A percentile compares a stretch with the other conserved stretches of the same genome.
Conservation (phyloP, 2,113 vertebrate genomes). For the Albula glossodonta region DNA sequence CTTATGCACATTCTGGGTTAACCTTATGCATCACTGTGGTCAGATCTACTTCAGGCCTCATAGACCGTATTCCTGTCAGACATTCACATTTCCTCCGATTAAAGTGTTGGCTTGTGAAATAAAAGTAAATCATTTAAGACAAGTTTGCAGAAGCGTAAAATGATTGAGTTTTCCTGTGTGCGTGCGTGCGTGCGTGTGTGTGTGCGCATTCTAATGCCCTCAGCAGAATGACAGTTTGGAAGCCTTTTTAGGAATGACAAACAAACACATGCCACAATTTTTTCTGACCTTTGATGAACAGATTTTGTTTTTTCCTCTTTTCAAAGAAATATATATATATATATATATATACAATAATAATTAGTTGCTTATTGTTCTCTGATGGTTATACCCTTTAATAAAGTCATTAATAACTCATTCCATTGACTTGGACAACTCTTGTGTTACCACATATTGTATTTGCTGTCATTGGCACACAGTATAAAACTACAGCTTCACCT, state of each 20-base stretch:
- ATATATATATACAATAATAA: not conserved
- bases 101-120: not conserved
- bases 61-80: not conserved
- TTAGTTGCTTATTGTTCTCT: not conserved
- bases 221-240: not conserved
- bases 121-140: not conserved
- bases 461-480: not conserved
- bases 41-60: not conserved
- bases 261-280: not conserved
- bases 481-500: not conserved
- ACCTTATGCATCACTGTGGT: not conserved
- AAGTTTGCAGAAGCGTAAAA: not conserved
- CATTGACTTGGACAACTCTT: not conserved
- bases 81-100: not conserved
- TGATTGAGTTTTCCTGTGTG: not conserved
- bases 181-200: conserved; percentile 6
- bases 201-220: not conserved
- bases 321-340: too few relatives aligned
- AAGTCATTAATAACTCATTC: not conserved
- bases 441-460: not conserved
- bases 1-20: not conserved
- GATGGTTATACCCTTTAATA: not conserved
- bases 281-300: too few relatives aligned
- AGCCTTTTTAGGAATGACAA: not conserved
- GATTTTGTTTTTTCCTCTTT: too few relatives aligned